Conservation (phyloP, 2,113 vertebrate genomes). For the Dinomys branickii region DNA sequence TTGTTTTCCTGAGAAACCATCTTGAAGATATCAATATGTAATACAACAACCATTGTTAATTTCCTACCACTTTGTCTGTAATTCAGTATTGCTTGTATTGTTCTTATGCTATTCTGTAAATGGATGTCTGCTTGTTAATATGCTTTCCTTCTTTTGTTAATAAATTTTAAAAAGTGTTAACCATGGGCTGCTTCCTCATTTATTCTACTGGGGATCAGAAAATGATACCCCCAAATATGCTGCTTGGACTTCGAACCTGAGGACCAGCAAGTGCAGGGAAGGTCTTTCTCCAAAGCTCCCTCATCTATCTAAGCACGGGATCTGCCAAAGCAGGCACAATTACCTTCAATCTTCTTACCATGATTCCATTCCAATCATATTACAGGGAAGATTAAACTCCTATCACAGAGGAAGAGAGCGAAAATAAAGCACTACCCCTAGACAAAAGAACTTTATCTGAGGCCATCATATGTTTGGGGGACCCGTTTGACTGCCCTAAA, state of each 20-base stretch:
- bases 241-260: neutral
- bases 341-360: neutral
- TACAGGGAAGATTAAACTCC: neutral
- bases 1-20: no score
- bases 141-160: no score
- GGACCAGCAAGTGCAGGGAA: neutral
- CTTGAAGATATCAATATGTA: no score
- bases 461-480: neutral
- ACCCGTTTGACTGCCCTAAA: neutral
- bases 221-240: neutral
- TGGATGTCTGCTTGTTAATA: no score
- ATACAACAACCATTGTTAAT: no score
- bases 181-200: neutral
- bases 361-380: neutral
- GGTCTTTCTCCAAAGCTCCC: neutral
- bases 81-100: no score
- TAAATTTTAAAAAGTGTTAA: neutral
- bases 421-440: neutral
- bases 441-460: neutral
- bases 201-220: neutral
- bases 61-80: no score
- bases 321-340: neutral
- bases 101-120: no score
- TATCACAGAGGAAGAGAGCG: neutral
- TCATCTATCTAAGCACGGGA: neutral